Evolutionary conservation across 2,888 invertebrate genomes (phyloP).

Genomic region (Sisyra nigra): DNA sequence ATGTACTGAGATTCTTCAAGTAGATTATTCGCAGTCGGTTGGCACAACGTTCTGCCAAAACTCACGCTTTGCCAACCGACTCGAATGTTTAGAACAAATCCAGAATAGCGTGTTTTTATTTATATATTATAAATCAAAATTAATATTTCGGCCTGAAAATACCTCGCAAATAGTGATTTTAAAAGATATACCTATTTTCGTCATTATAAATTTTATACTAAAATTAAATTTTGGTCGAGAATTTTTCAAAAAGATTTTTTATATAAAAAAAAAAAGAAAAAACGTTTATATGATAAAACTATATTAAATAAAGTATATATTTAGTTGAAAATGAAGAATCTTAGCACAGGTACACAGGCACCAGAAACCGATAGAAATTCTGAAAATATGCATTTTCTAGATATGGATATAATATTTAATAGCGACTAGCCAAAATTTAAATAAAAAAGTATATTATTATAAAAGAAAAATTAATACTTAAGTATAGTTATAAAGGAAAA

Average conservation of each 20-base stretch:
- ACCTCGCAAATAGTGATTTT: conserved; percentile 6
- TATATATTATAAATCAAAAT: background rate
- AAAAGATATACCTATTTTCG: too few relatives aligned
- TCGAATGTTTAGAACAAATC: background rate
- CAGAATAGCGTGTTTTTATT: background rate
- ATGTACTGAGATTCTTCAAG: conserved; percentile 3
- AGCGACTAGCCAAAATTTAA: conserved; percentile 3
- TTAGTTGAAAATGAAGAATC: background rate
- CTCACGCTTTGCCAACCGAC: background rate
- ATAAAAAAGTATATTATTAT: conserved; percentile 6
- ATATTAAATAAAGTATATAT: background rate
- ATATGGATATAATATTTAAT: conserved; percentile 10
- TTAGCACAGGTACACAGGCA: background rate
- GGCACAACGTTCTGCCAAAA: background rate
- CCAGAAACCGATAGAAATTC: too few relatives aligned
- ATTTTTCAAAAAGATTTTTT: too few relatives aligned
- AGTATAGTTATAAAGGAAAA: conserved; percentile 7
- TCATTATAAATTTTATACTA: too few relatives aligned
- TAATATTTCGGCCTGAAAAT: conserved; percentile 5
- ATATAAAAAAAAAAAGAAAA: too few relatives aligned
- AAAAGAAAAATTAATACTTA: conserved; percentile 6
- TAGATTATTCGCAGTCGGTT: background rate
- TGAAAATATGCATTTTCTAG: too few relatives aligned
- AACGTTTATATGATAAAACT: too few relatives aligned
- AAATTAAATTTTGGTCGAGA: too few relatives aligned